Evolutionary conservation across 2,797 vertebrate species (phyloP), one percentile per base, ranked within the genome.

Genomic region (Platyrinchus mystaceus): DNA sequence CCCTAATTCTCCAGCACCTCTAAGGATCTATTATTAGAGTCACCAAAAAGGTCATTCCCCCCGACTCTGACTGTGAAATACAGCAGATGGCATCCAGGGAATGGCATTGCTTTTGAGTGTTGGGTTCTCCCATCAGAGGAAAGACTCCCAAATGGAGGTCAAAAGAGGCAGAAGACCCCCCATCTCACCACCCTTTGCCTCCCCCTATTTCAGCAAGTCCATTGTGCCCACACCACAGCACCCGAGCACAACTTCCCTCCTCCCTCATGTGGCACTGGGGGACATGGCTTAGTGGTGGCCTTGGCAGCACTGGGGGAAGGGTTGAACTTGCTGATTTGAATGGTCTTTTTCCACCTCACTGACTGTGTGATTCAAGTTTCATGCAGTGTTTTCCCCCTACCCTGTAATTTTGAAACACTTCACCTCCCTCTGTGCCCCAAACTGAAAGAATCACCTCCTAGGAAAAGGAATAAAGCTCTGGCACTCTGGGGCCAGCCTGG

Each of bases 391-490:
- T 49, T 26, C 0, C 1, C 21, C 68, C 17, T 30, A 36, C 14
- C 10, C 2, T 0, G 1, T 30, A 22, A 58, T 21, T 41, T 44
- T 7, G 23, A 67, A 76, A 56, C 1, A 1, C 17, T 53, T 36
- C 44, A 5, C 1, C 1, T 53, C 44, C 11, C 30, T 22, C 88
- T 7, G 7, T 8, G 50, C 58, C 79, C 89, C 69, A 53, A 63
- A 39, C 4, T 1, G 3, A 69, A 41, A 53, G 30, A 19, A 27
- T 56, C 27, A 66, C 32, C n/a, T 75, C 47, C 50, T 32, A 28
- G 30, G 7, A 52, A 14, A 43, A 70, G 80, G 60, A 67, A 71
- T 5, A 32, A 41, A 77, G 41, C 60, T 67, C 43, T 26, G 36
- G 9, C 15, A 14, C n/a, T 32, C 76, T 4, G 23, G 37, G 55